A percentile compares a stretch with the other conserved stretches of the same genome.
Evolutionary conservation across 2,113 vertebrate genomes (phyloP).

Genomic region (Phylloscopus trochilus): DNA sequence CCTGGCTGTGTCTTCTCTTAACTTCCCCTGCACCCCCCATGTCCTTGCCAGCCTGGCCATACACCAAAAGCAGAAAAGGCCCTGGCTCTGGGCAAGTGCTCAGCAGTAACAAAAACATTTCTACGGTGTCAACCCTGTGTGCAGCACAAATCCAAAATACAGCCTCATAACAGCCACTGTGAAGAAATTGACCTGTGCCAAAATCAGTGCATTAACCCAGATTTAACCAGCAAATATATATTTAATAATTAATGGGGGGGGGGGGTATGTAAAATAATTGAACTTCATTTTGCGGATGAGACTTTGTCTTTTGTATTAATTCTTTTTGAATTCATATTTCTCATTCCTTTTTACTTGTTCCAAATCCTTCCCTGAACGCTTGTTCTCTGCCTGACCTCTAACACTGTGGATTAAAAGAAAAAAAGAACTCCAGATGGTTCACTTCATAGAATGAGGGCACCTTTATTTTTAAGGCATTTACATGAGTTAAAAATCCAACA

Average conservation of each 20-base stretch:
- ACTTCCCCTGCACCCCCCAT: fast-evolving
- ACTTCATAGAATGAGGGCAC: neutral
- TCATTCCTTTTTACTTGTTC: neutral
- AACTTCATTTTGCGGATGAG: neutral
- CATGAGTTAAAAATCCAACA: neutral
- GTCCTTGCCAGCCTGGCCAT: fast-evolving
- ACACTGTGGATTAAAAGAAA: neutral
- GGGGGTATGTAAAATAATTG: neutral
- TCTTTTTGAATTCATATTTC: neutral
- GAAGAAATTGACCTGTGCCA: neutral
- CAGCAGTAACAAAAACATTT: neutral
- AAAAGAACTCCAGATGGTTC: neutral
- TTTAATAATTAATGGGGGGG: neutral
- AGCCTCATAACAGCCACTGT: neutral
- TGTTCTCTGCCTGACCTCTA: neutral
- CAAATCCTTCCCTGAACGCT: neutral
- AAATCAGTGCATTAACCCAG: neutral
- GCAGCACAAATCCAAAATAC: neutral
- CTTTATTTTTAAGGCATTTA: neutral
- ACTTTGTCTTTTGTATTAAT: neutral
- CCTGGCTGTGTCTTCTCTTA: neutral
- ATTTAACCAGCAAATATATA: neutral
- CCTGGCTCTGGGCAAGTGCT: neutral
- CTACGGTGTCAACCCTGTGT: neutral
- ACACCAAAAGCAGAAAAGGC: neutral